A percentile compares a stretch with the other conserved stretches of the same genome.
phyloP scores from a whole-genome alignment of 2,888 invertebrate genomes.

The Strigamia crassipes region DNA sequence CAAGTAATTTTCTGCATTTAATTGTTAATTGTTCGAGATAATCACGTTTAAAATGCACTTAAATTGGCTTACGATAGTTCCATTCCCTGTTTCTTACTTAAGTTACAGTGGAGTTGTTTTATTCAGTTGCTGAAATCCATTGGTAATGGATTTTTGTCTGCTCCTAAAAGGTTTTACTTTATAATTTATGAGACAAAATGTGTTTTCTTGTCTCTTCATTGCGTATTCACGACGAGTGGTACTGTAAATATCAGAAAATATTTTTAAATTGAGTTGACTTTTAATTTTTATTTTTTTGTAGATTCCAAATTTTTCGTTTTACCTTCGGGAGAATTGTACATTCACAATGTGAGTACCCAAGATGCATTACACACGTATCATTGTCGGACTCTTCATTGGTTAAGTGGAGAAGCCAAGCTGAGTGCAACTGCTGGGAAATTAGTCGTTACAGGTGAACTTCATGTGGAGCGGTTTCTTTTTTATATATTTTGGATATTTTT shows the following conservation, averaged over 20 bases:
- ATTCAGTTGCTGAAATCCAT: background rate
- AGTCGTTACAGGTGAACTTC: constrained; percentile 88
- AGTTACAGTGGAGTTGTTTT: background rate
- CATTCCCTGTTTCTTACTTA: background rate
- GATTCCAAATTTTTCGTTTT: constrained; percentile 94
- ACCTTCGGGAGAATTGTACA: constrained; percentile 92
- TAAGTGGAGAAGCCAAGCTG: constrained; percentile 88
- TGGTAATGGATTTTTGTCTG: background rate
- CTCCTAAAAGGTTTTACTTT: background rate
- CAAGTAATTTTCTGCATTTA: constrained; percentile 18
- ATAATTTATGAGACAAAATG: background rate
- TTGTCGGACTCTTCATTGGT: constrained; percentile 88
- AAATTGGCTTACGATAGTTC: background rate
- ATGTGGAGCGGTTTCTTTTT: no score
- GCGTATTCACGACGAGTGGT: background rate
- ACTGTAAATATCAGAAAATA: constrained; percentile 10
- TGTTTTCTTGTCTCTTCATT: background rate
- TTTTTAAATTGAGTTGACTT: background rate
- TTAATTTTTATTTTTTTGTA: constrained; percentile 58
- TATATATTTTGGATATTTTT: no score
- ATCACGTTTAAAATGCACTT: background rate
- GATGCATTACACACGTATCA: constrained; percentile 94
- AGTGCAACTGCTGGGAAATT: constrained; percentile 91
- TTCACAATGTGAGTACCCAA: constrained; percentile 90
- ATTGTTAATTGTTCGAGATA: constrained; percentile 12